Evolutionary conservation across 2,888 invertebrate genomes (phyloP), one percentile per base, ranked within the genome.

Genomic region (Brachypalpus laphriformis): DNA sequence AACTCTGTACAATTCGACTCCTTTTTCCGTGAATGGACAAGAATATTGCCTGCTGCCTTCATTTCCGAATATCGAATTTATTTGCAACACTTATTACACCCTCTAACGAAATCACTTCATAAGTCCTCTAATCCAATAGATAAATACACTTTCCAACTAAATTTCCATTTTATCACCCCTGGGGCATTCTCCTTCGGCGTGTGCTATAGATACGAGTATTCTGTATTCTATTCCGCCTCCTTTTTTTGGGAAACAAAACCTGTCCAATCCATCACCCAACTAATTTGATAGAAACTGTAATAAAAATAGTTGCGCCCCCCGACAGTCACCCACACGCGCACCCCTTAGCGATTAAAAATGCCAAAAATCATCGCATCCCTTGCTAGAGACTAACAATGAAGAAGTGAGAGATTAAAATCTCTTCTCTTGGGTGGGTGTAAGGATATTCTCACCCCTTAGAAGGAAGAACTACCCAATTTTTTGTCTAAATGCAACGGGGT

Each of bases 261-360:
- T 83, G 61, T 83, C 57, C 78, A 68, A 78, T 83, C 72, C 78
- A 78, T 83, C 82, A 77, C 31, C 14, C 56, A 18, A 68, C 82
- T 83, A 83, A 83, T 83, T 78, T 74, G 82, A 78, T 78, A 68
- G 78, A 72, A 66, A 77, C 65, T 76, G 49, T 70, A 70, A 81
- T 70, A 82, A 82, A 75, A 82, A 66, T 82, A 80, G 61, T 63
- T 31, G 18, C 59, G 59, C 71, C 57, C 51, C 25, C 57, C 40
- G 16, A 42, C 59, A 40, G 68, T 40, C 66, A 68, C 74, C 78
- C 77, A 78, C 82, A 72, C 16, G 37, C 61, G 14, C 22, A 31
- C 28, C 66, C 77, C 68, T 61, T 51, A 37, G 18, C 71, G 59
- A 71, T 72, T 72, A 57, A 51, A 66, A 72, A 25, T 45, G 16